Conservation (phyloP, 2,888 invertebrate species). For the Neria commutata region DNA sequence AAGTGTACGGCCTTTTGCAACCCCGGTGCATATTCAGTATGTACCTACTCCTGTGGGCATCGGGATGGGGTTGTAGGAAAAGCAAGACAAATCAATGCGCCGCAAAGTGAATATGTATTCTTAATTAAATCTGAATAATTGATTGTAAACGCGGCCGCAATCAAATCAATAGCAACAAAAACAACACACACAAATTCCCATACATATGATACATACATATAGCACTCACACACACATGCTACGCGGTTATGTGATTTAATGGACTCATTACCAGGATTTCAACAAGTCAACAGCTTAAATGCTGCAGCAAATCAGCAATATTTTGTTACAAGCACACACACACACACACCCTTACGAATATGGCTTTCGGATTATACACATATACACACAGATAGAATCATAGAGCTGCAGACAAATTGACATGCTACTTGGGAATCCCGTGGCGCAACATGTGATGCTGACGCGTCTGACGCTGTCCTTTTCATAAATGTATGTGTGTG, state of each 20-base stretch:
- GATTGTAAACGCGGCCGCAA: not conserved
- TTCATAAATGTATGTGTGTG: too few relatives aligned
- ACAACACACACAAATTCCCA: not conserved
- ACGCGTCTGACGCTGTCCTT: too few relatives aligned
- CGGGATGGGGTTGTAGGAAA: too few relatives aligned
- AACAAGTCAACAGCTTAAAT: constrained; percentile 25
- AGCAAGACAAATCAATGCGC: not conserved
- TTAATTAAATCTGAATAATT: constrained; percentile 2
- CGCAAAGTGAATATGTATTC: constrained; percentile 1
- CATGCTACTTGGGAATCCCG: too few relatives aligned
- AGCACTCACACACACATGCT: not conserved
- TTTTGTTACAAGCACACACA: not conserved
- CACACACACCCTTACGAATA: not conserved
- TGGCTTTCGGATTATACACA: not conserved
- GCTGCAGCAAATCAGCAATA: constrained; percentile 7
- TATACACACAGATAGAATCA: too few relatives aligned
- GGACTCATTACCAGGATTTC: constrained; percentile 44
- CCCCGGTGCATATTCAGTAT: too few relatives aligned
- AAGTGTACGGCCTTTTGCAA: too few relatives aligned
- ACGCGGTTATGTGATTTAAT: constrained; percentile 36
- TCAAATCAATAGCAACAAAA: not conserved
- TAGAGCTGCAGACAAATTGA: too few relatives aligned
- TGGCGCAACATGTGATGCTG: constrained; percentile 1
- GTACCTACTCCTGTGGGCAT: too few relatives aligned
- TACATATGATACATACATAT: not conserved